These are phyloP conservation scores for Nycticryphes semicollaris DNA, from an alignment of 2,113 vertebrate species.

Conservation along the genomic window DNA sequence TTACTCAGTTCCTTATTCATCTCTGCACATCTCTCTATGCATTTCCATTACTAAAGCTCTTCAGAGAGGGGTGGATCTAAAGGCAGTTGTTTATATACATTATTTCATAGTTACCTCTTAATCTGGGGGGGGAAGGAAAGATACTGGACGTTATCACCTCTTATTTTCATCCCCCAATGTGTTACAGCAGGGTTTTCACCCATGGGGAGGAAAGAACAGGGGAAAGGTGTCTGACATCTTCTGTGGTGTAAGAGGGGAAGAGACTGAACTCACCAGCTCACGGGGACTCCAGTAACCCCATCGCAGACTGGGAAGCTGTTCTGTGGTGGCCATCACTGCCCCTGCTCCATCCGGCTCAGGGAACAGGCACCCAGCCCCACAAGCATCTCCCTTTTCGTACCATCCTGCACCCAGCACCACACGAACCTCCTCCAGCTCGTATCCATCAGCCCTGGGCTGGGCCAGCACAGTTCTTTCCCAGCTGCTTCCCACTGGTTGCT, in stretches of 20 bases:
- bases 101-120: not conserved
- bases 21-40: not conserved
- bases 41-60: not conserved
- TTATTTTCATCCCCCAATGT: rapidly evolving
- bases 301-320: not conserved
- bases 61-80: not conserved
- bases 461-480: not conserved
- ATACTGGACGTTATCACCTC: not conserved
- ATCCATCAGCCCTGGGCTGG: not conserved
- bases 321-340: not conserved
- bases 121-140: not conserved
- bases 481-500: not conserved
- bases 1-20: slow-evolving; percentile 35
- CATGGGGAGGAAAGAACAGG: not conserved
- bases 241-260: not conserved
- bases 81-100: not conserved
- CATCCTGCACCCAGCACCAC: not conserved
- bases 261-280: rapidly evolving
- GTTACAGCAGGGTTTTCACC: not conserved
- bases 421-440: not conserved
- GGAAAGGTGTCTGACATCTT: not conserved
- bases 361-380: rapidly evolving
- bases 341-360: not conserved
- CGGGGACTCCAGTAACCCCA: not conserved
- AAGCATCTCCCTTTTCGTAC: not conserved